A percentile compares a stretch with the other conserved stretches of the same genome.
Conservation (phyloP, 2,888 invertebrate species). For the Holacanthella duospinosa region DNA sequence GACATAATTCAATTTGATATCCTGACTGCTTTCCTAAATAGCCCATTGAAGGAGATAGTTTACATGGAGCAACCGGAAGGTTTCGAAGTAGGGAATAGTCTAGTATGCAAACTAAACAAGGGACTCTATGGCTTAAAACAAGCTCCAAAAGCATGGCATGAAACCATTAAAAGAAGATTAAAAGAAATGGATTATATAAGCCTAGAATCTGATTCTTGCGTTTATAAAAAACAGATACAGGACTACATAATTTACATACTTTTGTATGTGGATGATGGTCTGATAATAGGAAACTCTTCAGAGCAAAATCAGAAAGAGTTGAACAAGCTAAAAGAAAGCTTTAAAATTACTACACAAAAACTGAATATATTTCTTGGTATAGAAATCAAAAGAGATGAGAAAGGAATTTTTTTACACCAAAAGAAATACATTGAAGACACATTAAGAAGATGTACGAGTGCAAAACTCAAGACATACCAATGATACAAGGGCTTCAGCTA, state of each 20-base stretch:
- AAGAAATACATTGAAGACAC: not conserved
- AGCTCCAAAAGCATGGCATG: not conserved
- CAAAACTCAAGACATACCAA: constrained; percentile 1
- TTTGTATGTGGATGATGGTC: constrained; percentile 5
- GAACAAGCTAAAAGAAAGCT: not conserved
- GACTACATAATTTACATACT: not conserved
- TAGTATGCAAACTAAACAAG: constrained; percentile 5
- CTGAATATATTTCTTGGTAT: not conserved
- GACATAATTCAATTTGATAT: too few species aligned
- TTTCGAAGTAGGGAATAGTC: not conserved
- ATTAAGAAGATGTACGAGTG: not conserved
- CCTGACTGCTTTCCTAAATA: constrained; percentile 24
- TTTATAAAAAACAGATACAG: not conserved
- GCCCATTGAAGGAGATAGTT: constrained; percentile 17
- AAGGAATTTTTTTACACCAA: not conserved
- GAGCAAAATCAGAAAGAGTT: not conserved
- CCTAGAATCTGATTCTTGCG: not conserved
- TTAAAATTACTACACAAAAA: not conserved
- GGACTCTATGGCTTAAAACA: constrained; percentile 2
- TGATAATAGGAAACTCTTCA: not conserved
- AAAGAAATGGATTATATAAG: not conserved
- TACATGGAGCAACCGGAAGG: constrained; percentile 31
- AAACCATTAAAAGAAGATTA: not conserved
- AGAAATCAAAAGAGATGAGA: not conserved
- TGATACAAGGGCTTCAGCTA: constrained; percentile 4